Conservation (phyloP, 1,140 invertebrate genomes). For the Drosophila arawakana region DNA sequence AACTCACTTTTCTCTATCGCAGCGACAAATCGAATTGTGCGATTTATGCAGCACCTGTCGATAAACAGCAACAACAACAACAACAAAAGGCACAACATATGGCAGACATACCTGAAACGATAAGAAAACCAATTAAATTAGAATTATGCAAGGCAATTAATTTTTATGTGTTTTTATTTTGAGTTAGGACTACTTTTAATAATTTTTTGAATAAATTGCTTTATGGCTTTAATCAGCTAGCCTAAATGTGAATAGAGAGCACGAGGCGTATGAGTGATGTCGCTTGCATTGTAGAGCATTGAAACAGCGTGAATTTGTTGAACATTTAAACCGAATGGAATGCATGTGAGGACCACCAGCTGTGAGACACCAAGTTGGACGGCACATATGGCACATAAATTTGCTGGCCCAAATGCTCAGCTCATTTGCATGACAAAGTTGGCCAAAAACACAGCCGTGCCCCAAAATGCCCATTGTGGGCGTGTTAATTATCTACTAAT, state of each 20-base stretch:
- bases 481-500: conserved; percentile 82
- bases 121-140: conserved; percentile 58
- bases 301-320: conserved; percentile 64
- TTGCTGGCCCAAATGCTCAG: conserved; percentile 52
- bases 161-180: conserved; percentile 32
- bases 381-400: conserved; percentile 63
- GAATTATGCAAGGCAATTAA: conserved; percentile 52
- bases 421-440: conserved; percentile 81
- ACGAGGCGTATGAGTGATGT: conserved; percentile 65
- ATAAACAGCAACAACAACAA: conserved; percentile 3
- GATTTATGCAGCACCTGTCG: conserved; percentile 55
- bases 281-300: conserved; percentile 22
- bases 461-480: conserved; percentile 49
- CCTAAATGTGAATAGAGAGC: conserved; percentile 31
- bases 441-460: conserved; percentile 59
- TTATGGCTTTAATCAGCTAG: conserved; percentile 34
- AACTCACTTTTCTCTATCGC: conserved; percentile 62
- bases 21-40: conserved; percentile 31
- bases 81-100: background rate
- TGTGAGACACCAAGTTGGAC: conserved; percentile 47
- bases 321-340: conserved; percentile 34
- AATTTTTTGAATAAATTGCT: conserved; percentile 39
- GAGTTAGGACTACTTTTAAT: conserved; percentile 57
- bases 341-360: conserved; percentile 59
- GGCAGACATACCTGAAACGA: conserved; percentile 66